These are phyloP conservation scores for Miltochrista miniata DNA, from an alignment of 2,888 invertebrate genomes.

Conservation along the genomic window DNA sequence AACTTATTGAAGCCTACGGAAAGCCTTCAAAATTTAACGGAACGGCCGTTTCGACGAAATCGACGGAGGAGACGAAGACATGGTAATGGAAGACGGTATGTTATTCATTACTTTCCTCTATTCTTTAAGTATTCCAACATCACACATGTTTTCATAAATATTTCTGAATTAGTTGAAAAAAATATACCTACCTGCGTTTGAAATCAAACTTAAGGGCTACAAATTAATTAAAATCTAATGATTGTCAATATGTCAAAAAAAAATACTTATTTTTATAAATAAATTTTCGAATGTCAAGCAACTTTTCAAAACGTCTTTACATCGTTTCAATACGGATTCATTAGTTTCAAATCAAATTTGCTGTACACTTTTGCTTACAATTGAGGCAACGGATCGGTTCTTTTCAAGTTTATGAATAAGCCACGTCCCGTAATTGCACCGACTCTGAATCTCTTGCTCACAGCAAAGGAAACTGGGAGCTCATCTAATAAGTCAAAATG, in stretches of 20 bases:
- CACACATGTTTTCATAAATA: background rate
- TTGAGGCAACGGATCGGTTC: slow-evolving; percentile 26
- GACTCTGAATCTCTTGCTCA: slow-evolving; percentile 24
- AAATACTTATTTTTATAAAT: too few relatives aligned
- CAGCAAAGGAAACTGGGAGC: background rate
- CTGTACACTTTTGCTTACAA: too few relatives aligned
- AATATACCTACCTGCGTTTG: too few relatives aligned
- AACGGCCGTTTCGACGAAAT: slow-evolving; percentile 53
- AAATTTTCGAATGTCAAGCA: too few relatives aligned
- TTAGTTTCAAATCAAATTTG: too few relatives aligned
- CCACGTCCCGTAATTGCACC: slow-evolving; percentile 48
- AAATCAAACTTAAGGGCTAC: too few relatives aligned
- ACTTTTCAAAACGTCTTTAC: too few relatives aligned
- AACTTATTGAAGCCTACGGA: slow-evolving; percentile 69
- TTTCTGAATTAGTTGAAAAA: too few relatives aligned
- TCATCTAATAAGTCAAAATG: background rate
- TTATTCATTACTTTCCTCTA: background rate
- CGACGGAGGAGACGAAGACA: slow-evolving; percentile 64
- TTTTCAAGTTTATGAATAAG: slow-evolving; percentile 44
- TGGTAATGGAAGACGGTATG: slow-evolving; percentile 73
- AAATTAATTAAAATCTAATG: too few relatives aligned
- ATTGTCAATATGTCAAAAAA: too few relatives aligned
- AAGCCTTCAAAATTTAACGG: slow-evolving; percentile 67
- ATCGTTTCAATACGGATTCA: slow-evolving; percentile 19
- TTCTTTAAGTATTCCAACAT: background rate